These are phyloP conservation scores for Gerris lacustris DNA, from an alignment of 2,888 invertebrate genomes.

Conservation along the genomic window DNA sequence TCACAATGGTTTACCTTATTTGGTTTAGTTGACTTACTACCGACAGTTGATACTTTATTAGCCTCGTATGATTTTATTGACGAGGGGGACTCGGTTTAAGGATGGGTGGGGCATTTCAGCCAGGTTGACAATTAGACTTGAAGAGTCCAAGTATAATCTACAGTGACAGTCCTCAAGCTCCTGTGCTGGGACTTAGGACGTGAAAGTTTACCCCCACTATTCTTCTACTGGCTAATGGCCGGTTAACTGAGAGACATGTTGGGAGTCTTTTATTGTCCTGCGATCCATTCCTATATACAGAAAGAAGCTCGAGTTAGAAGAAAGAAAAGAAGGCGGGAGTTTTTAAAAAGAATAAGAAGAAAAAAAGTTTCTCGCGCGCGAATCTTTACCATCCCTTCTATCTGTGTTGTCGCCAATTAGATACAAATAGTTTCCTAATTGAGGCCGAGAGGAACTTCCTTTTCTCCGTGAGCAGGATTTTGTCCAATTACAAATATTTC, in stretches of 20 bases:
- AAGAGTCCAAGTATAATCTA: neutral
- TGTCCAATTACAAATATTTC: constrained; percentile 5
- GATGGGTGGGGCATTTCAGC: too few relatives aligned
- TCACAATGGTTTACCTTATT: neutral
- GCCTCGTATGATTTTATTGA: neutral
- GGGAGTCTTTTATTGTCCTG: neutral
- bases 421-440: constrained; percentile 5
- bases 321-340: too few relatives aligned
- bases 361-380: neutral
- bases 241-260: neutral
- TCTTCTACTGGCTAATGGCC: neutral
- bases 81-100: neutral
- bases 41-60: neutral
- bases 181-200: neutral
- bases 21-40: neutral
- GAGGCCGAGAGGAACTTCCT: neutral
- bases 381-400: neutral
- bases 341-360: neutral
- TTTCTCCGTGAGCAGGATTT: neutral
- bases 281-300: neutral
- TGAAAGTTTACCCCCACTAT: neutral
- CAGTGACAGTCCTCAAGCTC: neutral
- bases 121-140: neutral
- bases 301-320: neutral
- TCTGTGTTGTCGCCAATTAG: neutral